A percentile compares a stretch with the other conserved stretches of the same genome.
Evolutionary conservation across 2,888 invertebrate genomes (phyloP).

Genomic region (Drosophila fungiperda): DNA sequence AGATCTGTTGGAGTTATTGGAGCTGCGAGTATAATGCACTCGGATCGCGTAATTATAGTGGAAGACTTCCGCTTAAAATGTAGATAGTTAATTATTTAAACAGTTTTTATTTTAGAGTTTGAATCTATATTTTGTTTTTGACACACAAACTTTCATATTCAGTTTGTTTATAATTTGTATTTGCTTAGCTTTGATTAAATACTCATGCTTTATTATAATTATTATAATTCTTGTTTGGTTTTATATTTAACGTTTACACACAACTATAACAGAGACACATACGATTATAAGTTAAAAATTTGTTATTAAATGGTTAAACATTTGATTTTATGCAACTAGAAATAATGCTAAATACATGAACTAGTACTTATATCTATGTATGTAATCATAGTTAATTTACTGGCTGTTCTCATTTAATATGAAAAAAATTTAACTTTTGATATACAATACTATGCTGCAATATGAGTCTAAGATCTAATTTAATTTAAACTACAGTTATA

Average conservation of each 20-base stretch:
- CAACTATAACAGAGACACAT: slow-evolving; percentile 66
- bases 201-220: slow-evolving; percentile 24
- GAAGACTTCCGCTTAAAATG: slow-evolving; percentile 85
- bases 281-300: slow-evolving; percentile 66
- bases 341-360: slow-evolving; percentile 56
- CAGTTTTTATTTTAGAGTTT: slow-evolving; percentile 53
- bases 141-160: slow-evolving; percentile 14
- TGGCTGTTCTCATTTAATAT: slow-evolving; percentile 38
- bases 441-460: slow-evolving; percentile 43
- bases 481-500: slow-evolving; percentile 60
- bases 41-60: slow-evolving; percentile 83
- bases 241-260: slow-evolving; percentile 38
- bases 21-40: slow-evolving; percentile 42
- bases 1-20: slow-evolving; percentile 19
- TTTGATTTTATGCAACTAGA: slow-evolving; percentile 56
- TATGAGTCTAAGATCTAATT: slow-evolving; percentile 36
- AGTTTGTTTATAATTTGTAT: slow-evolving; percentile 22
- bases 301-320: slow-evolving; percentile 58
- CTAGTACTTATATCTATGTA: slow-evolving; percentile 44
- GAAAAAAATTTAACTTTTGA: slow-evolving; percentile 65
- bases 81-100: slow-evolving; percentile 61
- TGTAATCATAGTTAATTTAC: slow-evolving; percentile 45
- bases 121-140: slow-evolving; percentile 26
- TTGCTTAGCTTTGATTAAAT: slow-evolving; percentile 48
- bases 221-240: not conserved